Evolutionary conservation across 1,140 invertebrate genomes (phyloP).

Genomic region (Adoxophyes honmai): DNA sequence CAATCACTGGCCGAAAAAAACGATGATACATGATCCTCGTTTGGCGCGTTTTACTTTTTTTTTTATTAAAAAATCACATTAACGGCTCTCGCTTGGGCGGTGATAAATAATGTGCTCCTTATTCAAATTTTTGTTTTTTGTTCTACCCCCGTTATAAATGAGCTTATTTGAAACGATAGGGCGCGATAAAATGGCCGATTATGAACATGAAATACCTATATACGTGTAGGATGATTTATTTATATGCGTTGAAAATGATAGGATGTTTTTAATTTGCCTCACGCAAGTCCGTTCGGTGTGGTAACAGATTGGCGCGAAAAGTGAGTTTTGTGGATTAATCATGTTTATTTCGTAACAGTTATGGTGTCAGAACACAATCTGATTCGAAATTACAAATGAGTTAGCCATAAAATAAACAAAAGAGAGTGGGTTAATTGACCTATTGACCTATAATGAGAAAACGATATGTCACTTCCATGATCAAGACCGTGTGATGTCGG

Average conservation of each 20-base stretch:
- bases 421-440: too few relatives aligned
- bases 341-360: too few relatives aligned
- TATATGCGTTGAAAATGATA: constrained; percentile 10
- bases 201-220: constrained; percentile 21
- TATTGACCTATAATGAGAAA: too few relatives aligned
- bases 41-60: constrained; percentile 65
- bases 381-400: too few relatives aligned
- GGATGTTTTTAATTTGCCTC: constrained; percentile 12
- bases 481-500: too few relatives aligned
- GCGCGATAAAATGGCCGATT: constrained; percentile 53
- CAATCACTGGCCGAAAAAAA: constrained; percentile 72
- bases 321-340: too few relatives aligned
- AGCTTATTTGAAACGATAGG: constrained; percentile 75
- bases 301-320: too few relatives aligned
- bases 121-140: constrained; percentile 76
- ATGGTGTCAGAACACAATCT: too few relatives aligned
- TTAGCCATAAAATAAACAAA: too few relatives aligned
- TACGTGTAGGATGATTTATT: not conserved
- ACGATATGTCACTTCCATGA: too few relatives aligned
- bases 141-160: constrained; percentile 72
- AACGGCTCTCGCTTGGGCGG: constrained; percentile 74
- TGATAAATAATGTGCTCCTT: constrained; percentile 75
- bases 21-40: constrained; percentile 74
- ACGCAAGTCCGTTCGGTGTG: not conserved
- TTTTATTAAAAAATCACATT: constrained; percentile 77